phyloP scores from a whole-genome alignment of 2,888 invertebrate species.

The Phania funesta region DNA sequence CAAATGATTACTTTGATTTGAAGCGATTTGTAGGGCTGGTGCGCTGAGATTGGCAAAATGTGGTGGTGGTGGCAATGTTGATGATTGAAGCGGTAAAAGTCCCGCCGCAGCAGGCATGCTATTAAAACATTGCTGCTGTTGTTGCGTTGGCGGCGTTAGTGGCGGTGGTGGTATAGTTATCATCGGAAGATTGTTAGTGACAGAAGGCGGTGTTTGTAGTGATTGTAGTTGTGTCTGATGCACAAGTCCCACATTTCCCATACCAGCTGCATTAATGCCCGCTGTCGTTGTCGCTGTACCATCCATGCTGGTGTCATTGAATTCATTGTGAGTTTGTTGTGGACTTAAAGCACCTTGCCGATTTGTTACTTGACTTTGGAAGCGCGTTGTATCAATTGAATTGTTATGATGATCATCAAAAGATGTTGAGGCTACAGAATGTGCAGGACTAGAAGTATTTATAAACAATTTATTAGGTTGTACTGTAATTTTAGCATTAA shows the following conservation, averaged over 20 bases:
- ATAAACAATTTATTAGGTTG: not conserved
- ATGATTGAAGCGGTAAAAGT: conserved; percentile 55
- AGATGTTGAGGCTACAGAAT: conserved; percentile 86
- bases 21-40: conserved; percentile 39
- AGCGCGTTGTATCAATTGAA: conserved; percentile 77
- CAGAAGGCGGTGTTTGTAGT: not conserved
- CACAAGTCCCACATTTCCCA: conserved; percentile 22
- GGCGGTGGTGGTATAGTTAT: conserved; percentile 19
- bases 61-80: conserved; percentile 47
- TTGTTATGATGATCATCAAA: conserved; percentile 81
- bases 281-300: conserved; percentile 36
- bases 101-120: conserved; percentile 43
- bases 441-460: conserved; percentile 82
- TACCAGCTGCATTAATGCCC: not conserved
- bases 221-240: conserved; percentile 30
- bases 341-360: conserved; percentile 71
- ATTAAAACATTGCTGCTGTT: conserved; percentile 51
- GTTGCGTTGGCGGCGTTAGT: conserved; percentile 63
- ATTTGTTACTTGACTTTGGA: conserved; percentile 77
- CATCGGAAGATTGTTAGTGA: conserved; percentile 23
- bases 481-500: not conserved
- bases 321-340: conserved; percentile 64
- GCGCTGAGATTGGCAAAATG: conserved; percentile 61
- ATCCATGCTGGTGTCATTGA: conserved; percentile 66
- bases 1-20: conserved; percentile 65